Conservation (phyloP, 2,797 vertebrate species). For the Ciconia nigra region DNA sequence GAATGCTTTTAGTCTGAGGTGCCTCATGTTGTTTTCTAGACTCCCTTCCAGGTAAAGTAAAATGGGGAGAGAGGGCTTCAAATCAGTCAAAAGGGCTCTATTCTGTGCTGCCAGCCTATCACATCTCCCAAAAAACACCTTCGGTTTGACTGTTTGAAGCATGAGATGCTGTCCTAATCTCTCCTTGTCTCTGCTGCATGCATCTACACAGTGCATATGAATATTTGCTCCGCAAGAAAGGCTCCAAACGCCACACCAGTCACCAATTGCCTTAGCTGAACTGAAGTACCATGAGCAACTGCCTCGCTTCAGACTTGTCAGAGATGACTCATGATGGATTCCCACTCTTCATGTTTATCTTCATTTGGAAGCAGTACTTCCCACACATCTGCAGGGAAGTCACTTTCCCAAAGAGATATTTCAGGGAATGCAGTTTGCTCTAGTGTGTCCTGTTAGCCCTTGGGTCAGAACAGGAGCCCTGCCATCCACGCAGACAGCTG, state of each 20-base stretch:
- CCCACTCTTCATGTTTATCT: not conserved
- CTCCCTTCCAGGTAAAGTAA: not conserved
- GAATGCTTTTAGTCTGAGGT: not conserved
- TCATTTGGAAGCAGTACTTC: not conserved
- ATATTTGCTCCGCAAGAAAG: not conserved
- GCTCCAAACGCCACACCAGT: not conserved
- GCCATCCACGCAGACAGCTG: not conserved
- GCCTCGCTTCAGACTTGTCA: not conserved
- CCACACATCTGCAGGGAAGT: not conserved
- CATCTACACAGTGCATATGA: rapidly evolving
- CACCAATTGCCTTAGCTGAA: not conserved
- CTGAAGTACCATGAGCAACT: not conserved
- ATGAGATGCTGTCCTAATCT: not conserved
- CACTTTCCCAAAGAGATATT: not conserved
- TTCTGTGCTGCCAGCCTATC: not conserved
- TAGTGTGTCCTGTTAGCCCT: not conserved
- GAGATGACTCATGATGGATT: not conserved
- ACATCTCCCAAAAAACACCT: not conserved
- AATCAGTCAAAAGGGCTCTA: not conserved
- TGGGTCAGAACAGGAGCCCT: not conserved
- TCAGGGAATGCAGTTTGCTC: not conserved
- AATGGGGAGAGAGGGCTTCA: not conserved
- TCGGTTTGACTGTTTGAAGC: not conserved
- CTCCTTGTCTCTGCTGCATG: not conserved
- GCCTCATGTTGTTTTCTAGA: not conserved